A percentile compares a stretch with the other conserved stretches of the same genome.
phyloP scores from a whole-genome alignment of 2,888 invertebrate genomes.

The Hyposoter didymator region DNA sequence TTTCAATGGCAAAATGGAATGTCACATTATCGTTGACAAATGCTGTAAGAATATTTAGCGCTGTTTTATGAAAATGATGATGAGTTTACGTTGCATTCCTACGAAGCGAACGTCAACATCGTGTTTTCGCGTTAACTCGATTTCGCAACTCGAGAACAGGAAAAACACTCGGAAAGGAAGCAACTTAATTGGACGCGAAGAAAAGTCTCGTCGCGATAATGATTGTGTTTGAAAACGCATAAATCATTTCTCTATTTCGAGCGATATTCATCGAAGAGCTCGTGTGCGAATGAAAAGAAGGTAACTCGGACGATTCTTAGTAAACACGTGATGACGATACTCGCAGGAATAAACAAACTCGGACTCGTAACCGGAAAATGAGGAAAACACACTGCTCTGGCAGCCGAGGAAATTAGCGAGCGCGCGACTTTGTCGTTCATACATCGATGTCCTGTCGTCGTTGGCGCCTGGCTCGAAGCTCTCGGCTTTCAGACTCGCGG shows the following conservation, averaged over 20 bases:
- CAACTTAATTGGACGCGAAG: not conserved
- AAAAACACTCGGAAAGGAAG: not conserved
- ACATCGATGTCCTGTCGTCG: conserved; percentile 7
- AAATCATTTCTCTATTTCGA: not conserved
- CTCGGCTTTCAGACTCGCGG: not conserved
- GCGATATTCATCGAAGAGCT: not conserved
- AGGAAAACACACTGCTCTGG: not conserved
- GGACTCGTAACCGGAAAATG: not conserved
- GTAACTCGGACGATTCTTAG: not conserved
- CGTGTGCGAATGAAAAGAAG: not conserved
- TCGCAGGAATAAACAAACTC: not conserved
- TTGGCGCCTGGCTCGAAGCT: conserved; percentile 21
- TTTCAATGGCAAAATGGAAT: no score
- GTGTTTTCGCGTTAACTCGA: no score
- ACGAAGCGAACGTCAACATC: no score
- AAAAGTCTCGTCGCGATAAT: not conserved
- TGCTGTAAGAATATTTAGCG: no score
- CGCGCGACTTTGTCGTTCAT: conserved; percentile 6
- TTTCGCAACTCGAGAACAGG: not conserved
- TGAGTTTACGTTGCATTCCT: no score
- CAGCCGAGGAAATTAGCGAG: conserved; percentile 33
- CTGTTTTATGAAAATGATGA: no score
- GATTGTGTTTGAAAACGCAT: not conserved
- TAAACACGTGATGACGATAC: not conserved
- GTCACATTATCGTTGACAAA: no score